Evolutionary conservation across 2,888 invertebrate species (phyloP).

Genomic region (Harpalus rubripes): DNA sequence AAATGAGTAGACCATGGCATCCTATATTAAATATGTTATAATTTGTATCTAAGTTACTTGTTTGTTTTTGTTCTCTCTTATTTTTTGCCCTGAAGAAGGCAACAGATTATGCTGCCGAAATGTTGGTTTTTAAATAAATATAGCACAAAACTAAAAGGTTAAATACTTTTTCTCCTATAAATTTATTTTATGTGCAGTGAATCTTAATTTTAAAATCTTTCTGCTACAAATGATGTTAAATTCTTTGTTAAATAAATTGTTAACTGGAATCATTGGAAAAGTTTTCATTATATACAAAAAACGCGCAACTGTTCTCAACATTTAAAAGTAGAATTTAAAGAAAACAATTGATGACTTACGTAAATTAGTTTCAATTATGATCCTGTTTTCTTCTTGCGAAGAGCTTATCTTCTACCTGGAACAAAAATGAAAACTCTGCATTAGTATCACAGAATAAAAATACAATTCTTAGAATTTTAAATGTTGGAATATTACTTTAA

Average conservation of each 20-base stretch:
- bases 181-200: too few species aligned
- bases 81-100: too few species aligned
- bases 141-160: too few species aligned
- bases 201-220: too few species aligned
- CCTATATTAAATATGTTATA: too few species aligned
- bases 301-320: not conserved
- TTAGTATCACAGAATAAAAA: not conserved
- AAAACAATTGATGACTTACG: not conserved
- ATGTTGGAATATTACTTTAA: not conserved
- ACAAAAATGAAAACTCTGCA: not conserved
- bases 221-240: not conserved
- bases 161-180: too few species aligned
- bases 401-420: not conserved
- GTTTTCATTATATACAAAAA: not conserved
- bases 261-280: not conserved
- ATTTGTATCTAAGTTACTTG: too few species aligned
- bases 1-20: too few species aligned
- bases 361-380: not conserved
- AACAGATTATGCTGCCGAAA: too few species aligned
- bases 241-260: not conserved
- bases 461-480: not conserved
- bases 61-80: too few species aligned
- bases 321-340: not conserved
- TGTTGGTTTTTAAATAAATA: too few species aligned
- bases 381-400: not conserved